Evolutionary conservation across 2,888 invertebrate genomes (phyloP), one percentile per base, ranked within the genome.

Genomic region (Eupithecia pulchellata): DNA sequence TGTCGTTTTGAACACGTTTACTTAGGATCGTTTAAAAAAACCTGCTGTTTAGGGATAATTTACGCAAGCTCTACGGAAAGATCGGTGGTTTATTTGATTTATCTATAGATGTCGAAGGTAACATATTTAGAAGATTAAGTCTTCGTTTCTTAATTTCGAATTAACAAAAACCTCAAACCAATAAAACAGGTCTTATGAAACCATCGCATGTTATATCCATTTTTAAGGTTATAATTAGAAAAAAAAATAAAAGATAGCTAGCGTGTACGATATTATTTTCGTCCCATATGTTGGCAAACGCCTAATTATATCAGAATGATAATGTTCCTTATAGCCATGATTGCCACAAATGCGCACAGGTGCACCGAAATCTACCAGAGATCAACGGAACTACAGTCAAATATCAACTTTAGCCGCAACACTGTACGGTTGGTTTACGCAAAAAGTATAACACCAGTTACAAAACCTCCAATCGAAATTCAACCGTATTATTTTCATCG

Each of bases 341-440:
- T 67, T 64, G 29, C 66, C 66, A 42, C 64, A 61, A 69, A 64
- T 60, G 47, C 39, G 42, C 64, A 72, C 72, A 73, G 72, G 69
- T 69, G 72, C 61, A 67, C 52, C 32, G 32, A 57, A 36, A 64
- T 58, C 11, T 63, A 64, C 69, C 60, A 65, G 20, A 27, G 4
- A 60, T 20, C 29, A 20, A 47, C 52, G 30, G 52, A 58, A 20
- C 47, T 20, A 20, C 61, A 9, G 61, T 64, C 60, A 64, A 69
- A 61, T 58, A 57, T 42, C 55, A 57, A 61, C 64, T 47, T 3
- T 68, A 73, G 13, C 25, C 14, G n/a, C 20, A 20, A 61, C 11
- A 13, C 0, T n/a, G 20, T 34, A 32, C 0, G 25, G 61, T 36
- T 34, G 14, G 25, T 13, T 57, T 61, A 61, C 13, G n/a, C 13